phyloP scores from a whole-genome alignment of 2,888 invertebrate species.

The Prionchulus punctatus region DNA sequence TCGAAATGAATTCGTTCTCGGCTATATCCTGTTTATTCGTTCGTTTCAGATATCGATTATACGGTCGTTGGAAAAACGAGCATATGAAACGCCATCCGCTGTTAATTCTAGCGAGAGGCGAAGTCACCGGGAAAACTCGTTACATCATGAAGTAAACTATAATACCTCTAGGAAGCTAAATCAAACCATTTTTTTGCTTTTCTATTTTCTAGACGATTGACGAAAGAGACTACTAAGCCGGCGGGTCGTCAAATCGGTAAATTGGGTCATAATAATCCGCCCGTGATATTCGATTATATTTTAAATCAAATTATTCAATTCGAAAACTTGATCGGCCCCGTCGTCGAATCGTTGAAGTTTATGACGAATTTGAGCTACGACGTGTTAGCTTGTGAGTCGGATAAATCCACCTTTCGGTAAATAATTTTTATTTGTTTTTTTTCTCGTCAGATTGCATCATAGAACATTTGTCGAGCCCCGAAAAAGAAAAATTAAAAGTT shows the following conservation, averaged over 20 bases:
- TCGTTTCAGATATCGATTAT: conserved; percentile 56
- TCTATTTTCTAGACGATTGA: conserved; percentile 40
- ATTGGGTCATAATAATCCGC: conserved; percentile 84
- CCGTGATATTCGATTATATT: conserved; percentile 81
- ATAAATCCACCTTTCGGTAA: not conserved
- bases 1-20: too few relatives aligned
- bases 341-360: conserved; percentile 92
- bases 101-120: conserved; percentile 63
- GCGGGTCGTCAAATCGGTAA: conserved; percentile 90
- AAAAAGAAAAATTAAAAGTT: conserved; percentile 54
- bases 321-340: conserved; percentile 82
- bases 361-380: conserved; percentile 86
- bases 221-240: conserved; percentile 94
- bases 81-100: conserved; percentile 62
- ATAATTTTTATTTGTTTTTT: not conserved
- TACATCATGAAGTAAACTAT: conserved; percentile 66
- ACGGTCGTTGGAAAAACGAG: conserved; percentile 91
- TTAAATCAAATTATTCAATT: conserved; percentile 70
- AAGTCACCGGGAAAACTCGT: conserved; percentile 74
- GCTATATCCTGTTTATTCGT: conserved; percentile 11
- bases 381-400: conserved; percentile 56
- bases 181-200: not conserved
- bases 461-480: conserved; percentile 65
- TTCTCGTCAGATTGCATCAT: conserved; percentile 55
- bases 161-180: not conserved